Evolutionary conservation across 2,888 invertebrate species (phyloP), one percentile per base, ranked within the genome.

Genomic region (Conops quadrifasciatus): DNA sequence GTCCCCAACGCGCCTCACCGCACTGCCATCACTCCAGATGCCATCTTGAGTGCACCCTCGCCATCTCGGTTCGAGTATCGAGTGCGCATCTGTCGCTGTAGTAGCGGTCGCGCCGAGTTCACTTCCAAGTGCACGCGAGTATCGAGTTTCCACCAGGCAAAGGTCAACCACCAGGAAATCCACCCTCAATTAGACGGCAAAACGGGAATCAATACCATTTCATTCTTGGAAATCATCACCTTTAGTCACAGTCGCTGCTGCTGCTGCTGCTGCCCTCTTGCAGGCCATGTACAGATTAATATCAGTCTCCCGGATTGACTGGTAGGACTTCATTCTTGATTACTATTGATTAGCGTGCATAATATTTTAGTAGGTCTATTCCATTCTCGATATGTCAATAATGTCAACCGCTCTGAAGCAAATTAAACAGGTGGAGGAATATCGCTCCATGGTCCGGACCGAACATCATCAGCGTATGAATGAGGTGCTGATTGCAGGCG

Each of bases 121-220:
- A 68, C 71, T 68, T 68, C 65, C 71, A 43, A 67, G 59, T 45
- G 28, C 64, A 65, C 68, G 68, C 72, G 68, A 69, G 69, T 69
- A 66, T 70, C 62, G 51, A 67, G 58, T 59, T 53, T 65, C 59
- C 49, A 63, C 59, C 49, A 63, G 28, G 47, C 51, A 68, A 28
- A 64, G 72, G 72, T 73, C 72, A 73, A 71, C 65, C 67, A 73
- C 62, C 62, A 63, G 62, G 19, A 36, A 63, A 53, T 63, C n/a
- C 59, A 45, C 47, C 19, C 58, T 70, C 58, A 36, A 70, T 56
- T 53, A 13, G 2, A 56, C 30, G 56, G 19, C 19, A 43, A 30
- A 66, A 49, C 13, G 4, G 19, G 49, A 21, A 30, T 21, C 43
- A 56, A 43, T 53, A 53, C 19, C 53, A 21, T 62, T 21, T 43